Base-by-base conservation (phyloP, 2,888 invertebrate species). In the Polyploca ridens region DNA sequence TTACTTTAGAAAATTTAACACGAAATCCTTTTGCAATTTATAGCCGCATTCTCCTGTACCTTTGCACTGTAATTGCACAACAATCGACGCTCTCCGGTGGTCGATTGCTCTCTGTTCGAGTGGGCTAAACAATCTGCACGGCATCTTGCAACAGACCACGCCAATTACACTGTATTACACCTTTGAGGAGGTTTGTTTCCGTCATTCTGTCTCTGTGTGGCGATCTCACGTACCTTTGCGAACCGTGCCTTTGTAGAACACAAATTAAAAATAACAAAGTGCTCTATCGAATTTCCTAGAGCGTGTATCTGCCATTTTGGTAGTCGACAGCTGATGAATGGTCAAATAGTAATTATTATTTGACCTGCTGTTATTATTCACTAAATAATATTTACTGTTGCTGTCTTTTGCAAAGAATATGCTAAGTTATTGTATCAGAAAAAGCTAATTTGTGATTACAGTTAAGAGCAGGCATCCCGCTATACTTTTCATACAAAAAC, bases 141-240 rank as follows among this genome's bases (percentile, higher is more conserved):
- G 69, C 71, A 62, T 69, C 78, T 75, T 69, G 66, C 66, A 65
- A 38, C 69, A 60, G 70, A 69, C 66, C 73, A 73, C 72, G 79
- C 74, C 80, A 80, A 81, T 81, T 81, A 75, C 78, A 76, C 73
- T 68, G 74, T 71, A 80, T 79, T 80, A 75, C 72, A 68, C 64
- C 71, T 54, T 54, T 66, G 69, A 74, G 71, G 73, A 73, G 73
- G 77, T 73, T 70, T 71, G 78, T 76, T 74, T 71, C 73, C 69
- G 68, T 41, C 58, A 62, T 62, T 46, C 60, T 62, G 35, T 64
- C 63, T 65, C 67, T 63, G 35, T 54, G 14, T 41, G 41, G 41
- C 41, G 13, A 27, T 61, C 61, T 16, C 61, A 33, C 19, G 13
- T 61, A 38, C 41, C 61, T 16, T 19, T 41, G 27, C 16, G 61